Evolutionary conservation across 2,797 vertebrate species (phyloP).

Genomic region (Sciurus carolinensis): DNA sequence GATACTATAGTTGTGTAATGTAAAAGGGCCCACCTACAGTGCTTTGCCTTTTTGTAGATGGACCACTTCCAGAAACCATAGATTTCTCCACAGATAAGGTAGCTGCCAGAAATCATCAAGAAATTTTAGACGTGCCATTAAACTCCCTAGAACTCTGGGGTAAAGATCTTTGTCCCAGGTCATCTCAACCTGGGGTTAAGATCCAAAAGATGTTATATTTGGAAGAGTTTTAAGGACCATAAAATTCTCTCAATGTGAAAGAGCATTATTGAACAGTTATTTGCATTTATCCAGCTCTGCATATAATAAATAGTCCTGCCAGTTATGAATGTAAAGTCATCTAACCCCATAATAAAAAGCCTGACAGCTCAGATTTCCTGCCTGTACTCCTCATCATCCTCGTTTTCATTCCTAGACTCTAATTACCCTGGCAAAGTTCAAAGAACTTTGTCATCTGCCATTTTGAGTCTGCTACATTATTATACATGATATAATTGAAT

Average conservation of each 20-base stretch:
- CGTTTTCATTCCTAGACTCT: not conserved
- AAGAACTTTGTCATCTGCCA: not conserved
- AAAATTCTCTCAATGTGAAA: not conserved
- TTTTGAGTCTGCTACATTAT: not conserved
- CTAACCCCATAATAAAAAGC: not conserved
- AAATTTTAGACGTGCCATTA: not conserved
- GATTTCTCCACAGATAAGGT: not conserved
- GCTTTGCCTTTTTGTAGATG: not conserved
- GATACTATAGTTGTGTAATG: not conserved
- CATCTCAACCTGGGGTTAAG: not conserved
- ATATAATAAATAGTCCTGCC: not conserved
- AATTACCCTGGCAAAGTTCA: not conserved
- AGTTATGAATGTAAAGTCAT: not conserved
- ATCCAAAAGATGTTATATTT: not conserved
- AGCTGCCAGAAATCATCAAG: not conserved
- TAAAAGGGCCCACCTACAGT: not conserved
- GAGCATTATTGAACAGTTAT: not conserved
- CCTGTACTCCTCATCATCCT: not conserved
- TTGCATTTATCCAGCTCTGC: not conserved
- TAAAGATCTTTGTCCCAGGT: not conserved
- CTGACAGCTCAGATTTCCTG: not conserved
- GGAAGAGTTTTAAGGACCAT: not conserved
- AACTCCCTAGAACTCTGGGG: not conserved
- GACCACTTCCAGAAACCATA: not conserved
- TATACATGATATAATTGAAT: not conserved